Conservation (phyloP, 2,888 invertebrate species). For the Tenthredo mesomela region DNA sequence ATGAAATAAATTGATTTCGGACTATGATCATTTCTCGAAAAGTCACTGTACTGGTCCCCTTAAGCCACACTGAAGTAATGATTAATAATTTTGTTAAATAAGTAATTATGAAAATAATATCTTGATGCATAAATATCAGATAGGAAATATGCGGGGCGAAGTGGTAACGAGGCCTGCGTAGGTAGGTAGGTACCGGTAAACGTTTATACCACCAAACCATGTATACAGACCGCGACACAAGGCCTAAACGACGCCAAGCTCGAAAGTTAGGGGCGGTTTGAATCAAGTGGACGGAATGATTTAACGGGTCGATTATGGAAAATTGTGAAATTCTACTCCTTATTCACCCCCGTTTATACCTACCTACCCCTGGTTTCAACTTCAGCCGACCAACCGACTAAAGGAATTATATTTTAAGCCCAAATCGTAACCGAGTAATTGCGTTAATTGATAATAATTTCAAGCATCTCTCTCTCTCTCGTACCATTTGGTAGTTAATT, state of each 20-base stretch:
- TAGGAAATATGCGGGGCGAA: neutral
- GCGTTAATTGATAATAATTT: conserved; percentile 72
- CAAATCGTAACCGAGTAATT: conserved; percentile 63
- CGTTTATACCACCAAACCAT: neutral
- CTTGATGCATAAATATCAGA: conserved; percentile 9
- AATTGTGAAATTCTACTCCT: conserved; percentile 42
- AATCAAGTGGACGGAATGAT: conserved; percentile 59
- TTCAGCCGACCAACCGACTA: conserved; percentile 62
- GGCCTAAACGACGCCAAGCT: conserved; percentile 51
- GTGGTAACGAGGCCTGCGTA: neutral
- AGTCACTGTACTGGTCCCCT: too few species aligned
- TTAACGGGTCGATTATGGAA: conserved; percentile 60
- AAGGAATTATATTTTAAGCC: conserved; percentile 72
- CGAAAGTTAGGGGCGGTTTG: conserved; percentile 42
- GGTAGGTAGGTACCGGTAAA: neutral
- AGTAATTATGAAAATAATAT: neutral
- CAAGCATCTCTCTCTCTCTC: neutral
- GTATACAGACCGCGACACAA: conserved; percentile 25
- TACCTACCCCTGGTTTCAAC: neutral
- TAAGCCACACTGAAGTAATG: neutral
- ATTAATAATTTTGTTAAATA: neutral
- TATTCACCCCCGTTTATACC: neutral
- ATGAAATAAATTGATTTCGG: too few species aligned
- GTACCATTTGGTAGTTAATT: conserved; percentile 4
- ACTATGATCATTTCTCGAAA: too few species aligned